Base-by-base conservation (phyloP, 2,797 vertebrate species). In the Alectoris magna region DNA sequence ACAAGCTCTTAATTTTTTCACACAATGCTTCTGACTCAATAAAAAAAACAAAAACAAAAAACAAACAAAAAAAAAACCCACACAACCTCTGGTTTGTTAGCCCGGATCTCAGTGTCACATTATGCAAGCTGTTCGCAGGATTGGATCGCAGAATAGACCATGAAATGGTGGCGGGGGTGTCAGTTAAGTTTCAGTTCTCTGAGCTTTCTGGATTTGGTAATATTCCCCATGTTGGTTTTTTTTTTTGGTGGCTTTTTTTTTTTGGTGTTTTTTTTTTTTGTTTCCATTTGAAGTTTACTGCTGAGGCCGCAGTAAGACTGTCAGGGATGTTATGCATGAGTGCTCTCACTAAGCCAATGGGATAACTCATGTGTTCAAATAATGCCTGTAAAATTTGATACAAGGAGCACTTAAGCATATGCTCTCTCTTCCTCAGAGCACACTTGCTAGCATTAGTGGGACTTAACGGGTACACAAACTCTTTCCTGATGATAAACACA, bases 401-500 rank as follows among this genome's bases (percentile, higher is more conserved):
- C n/a, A 60, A 85, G 62, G 44, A 80, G 29, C n/a, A 51, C 46
- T 63, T 56, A 31, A 83, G 39, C 76, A 39, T 11, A 49, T 71
- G 77, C 41, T 80, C 72, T 44, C 71, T 13, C 74, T 84, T 89
- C 84, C 72, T 44, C 56, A 44, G 60, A 46, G 60, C 4, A 34
- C 7, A 8, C 79, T 88, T 64, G 5, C 63, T 85, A 38, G 69
- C 51, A 55, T 59, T 55, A 48, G n/a, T 5, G 31, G 44, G 74
- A 84, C 56, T 84, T 77, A 58, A 60, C 56, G 76, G 81, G 75
- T 51, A 48, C 8, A 38, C 46, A 80, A 82, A 88, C 74, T 74
- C 69, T 83, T 80, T 89, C 43, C 84, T 72, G 81, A 87, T 83
- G 70, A 82, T n/a, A 60, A 31, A 69, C 72, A 70, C 18, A n/a